Base-by-base conservation (phyloP, 2,888 invertebrate species). In the Xestia ashworthii region DNA sequence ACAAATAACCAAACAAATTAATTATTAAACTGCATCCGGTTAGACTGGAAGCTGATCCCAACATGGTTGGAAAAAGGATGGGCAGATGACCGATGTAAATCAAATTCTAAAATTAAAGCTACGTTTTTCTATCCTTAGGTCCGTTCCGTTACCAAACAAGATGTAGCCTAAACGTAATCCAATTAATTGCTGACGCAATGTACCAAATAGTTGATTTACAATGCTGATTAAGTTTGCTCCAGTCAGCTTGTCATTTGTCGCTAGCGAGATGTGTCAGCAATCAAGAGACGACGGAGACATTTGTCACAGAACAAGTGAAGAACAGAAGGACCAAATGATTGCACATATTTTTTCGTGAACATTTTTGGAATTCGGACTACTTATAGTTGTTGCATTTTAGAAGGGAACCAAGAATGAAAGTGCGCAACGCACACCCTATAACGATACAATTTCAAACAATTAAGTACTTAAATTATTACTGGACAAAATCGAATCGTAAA, bases 191-290 rank as follows among this genome's bases (percentile, higher is more conserved):
- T 75, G 53, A 77, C 62, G 70, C 71, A 75, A 65, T 46, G 58
- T 60, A 58, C 76, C 75, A 71, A 68, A 74, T 79, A 74, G 71
- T 70, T 80, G 68, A 81, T 83, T 85, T 80, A 76, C 81, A 81
- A 73, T 81, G 70, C 86, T 87, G 78, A 82, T 80, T 78, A 80
- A 69, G 72, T 67, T 66, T 60, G 68, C 69, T 79, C 32, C 22
- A 83, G 69, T 80, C 78, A 71, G 83, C 66, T 62, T 77, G 75
- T 76, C 72, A 80, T 58, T 78, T 80, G 70, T 74, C 62, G 46
- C 64, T 22, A 60, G 68, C 22, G 41, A 65, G 73, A 78, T 78
- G 64, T 67, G 75, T 67, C 76, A 74, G 67, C 78, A 79, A 70
- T 87, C 67, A 41, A 50, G 64, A 41, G 44, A 8, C 50, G 44